Base-by-base conservation (phyloP, 2,888 invertebrate species). In the Oxystoma pomonae region DNA sequence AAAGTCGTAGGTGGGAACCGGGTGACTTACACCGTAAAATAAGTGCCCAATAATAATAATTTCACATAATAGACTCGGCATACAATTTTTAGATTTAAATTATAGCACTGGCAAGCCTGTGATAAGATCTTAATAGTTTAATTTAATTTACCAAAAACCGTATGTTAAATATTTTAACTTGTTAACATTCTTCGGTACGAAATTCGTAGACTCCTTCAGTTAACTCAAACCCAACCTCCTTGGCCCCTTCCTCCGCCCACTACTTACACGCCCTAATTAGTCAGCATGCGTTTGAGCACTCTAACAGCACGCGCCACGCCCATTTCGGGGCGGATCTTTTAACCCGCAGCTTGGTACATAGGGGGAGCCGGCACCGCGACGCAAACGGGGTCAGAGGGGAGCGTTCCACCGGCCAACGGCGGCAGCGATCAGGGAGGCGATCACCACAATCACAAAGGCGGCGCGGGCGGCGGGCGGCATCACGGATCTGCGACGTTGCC, bases 401-500 rank as follows among this genome's bases (percentile, higher is more conserved):
- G 78, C 66, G 20, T 22, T 5, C 16, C 61, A 3, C 63, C 60
- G 18, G 61, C 65, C 61, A 72, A 74, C 21, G 80, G 81, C 16
- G 80, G 81, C 65, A 85, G 86, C 73, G 77, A 78, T 53, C 83
- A 84, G 70, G 81, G 81, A 50, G 81, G 78, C 20, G 35, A 49
- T 49, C 22, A 55, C 19, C 16, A 64, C 84, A 3, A 17, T 61
- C 53, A 55, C 57, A 16, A 64, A 84, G n/a, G 7, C 60, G 71
- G 72, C 5, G 22, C 59, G 50, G 77, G 18, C 78, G 80, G 63
- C 84, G 80, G 80, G 78, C 57, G 70, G 50, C 74, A 73, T 63
- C 83, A 71, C 81, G 87, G 88, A 52, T 88, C 88, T 62, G 87
- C 88, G 5, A 89, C 89, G 1, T 81, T 89, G 59, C 86, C 86